These are phyloP conservation scores for Pipistrellus kuhlii DNA, from an alignment of 2,797 vertebrate genomes.

Conservation along the genomic window DNA sequence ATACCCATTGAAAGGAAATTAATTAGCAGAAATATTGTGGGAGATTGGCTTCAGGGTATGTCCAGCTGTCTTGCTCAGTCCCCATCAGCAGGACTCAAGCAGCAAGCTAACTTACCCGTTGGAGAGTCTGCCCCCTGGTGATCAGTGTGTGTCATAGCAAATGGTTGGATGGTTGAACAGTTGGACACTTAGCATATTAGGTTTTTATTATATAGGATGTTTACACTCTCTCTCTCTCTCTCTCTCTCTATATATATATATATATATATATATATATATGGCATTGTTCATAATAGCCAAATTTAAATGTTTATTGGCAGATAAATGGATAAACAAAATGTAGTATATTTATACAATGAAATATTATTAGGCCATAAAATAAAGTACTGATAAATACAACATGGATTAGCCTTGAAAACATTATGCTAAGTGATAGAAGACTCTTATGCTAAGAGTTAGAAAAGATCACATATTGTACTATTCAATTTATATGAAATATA, in stretches of 20 bases:
- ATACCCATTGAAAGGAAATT: too few species aligned
- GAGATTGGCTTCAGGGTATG: too few species aligned
- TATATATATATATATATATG: not conserved
- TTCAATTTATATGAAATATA: not conserved
- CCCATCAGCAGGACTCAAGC: too few species aligned
- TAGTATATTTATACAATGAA: not conserved
- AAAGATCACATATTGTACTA: not conserved
- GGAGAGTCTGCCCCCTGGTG: too few species aligned
- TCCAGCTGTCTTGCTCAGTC: too few species aligned
- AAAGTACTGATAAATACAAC: not conserved
- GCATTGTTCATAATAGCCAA: slow-evolving; percentile 1
- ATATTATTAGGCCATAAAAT: not conserved
- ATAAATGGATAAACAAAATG: not conserved
- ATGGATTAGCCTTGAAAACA: not conserved
- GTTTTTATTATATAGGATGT: not conserved
- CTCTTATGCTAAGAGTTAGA: not conserved
- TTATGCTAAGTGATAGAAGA: not conserved
- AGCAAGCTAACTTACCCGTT: too few species aligned
- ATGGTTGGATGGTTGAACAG: too few species aligned
- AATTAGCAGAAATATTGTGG: too few species aligned
- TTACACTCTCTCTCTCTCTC: too few species aligned
- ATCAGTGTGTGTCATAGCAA: too few species aligned
- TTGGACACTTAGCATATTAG: too few species aligned
- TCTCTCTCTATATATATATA: too few species aligned
- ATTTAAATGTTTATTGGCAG: not conserved